Evolutionary conservation across 2,888 invertebrate species (phyloP).

Genomic region (Nomada ruficornis): DNA sequence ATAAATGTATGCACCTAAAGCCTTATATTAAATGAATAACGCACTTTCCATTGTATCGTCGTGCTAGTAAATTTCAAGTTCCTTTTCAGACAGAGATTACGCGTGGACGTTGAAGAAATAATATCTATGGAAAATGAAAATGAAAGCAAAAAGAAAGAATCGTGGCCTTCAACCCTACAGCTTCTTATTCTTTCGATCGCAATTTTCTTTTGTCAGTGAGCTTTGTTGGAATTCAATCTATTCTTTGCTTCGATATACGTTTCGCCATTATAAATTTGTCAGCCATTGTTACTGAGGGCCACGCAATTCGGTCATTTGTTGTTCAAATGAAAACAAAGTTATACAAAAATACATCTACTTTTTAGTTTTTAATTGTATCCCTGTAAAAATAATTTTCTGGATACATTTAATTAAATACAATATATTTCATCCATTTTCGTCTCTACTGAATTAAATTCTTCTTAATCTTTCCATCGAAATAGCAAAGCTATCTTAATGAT

Average conservation of each 20-base stretch:
- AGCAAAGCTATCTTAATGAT: not conserved
- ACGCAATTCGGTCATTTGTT: slow-evolving; percentile 12
- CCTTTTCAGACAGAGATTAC: not conserved
- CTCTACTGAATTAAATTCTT: not conserved
- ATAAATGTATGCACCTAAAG: not conserved
- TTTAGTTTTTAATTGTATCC: not conserved
- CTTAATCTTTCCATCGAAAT: no score
- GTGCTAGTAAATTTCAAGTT: not conserved
- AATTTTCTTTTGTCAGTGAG: slow-evolving; percentile 12
- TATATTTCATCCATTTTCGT: not conserved
- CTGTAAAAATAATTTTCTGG: not conserved
- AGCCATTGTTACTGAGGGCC: slow-evolving; percentile 24
- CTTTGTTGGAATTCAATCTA: slow-evolving; percentile 22
- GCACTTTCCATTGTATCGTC: not conserved
- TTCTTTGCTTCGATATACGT: slow-evolving; percentile 2
- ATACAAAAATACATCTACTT: slow-evolving; percentile 3
- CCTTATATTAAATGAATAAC: not conserved
- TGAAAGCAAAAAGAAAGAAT: not conserved
- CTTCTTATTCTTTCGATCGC: not conserved
- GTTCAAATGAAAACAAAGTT: slow-evolving; percentile 12
- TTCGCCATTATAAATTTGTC: slow-evolving; percentile 42
- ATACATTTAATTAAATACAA: not conserved
- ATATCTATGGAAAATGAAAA: not conserved
- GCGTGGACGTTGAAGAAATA: not conserved
- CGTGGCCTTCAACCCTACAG: not conserved